A percentile compares a stretch with the other conserved stretches of the same genome.
These are phyloP conservation scores for Rotaria macrura DNA, from an alignment of 2,888 invertebrate genomes.

Conservation along the genomic window DNA sequence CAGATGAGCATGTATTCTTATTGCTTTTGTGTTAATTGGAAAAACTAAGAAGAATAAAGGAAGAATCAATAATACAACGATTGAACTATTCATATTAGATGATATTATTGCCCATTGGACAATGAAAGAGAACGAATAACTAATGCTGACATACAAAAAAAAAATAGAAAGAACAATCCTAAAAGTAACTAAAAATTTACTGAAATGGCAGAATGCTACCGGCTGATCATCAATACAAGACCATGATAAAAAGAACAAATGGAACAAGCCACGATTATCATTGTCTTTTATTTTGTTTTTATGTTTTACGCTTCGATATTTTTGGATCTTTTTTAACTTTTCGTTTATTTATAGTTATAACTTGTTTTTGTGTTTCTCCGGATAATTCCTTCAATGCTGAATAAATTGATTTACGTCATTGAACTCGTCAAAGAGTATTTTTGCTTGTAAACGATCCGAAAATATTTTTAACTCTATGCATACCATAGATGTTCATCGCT, in stretches of 20 bases:
- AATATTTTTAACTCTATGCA: constrained; percentile 89
- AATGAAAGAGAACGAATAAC: not conserved
- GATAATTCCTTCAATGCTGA: not conserved
- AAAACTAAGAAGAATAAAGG: not conserved
- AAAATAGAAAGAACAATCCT: not conserved
- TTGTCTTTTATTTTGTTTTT: not conserved
- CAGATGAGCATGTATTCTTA: not conserved
- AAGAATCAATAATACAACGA: not conserved
- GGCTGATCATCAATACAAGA: not conserved
- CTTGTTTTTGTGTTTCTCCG: constrained; percentile 10
- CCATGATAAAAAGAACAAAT: not conserved
- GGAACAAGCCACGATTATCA: not conserved
- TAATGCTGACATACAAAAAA: not conserved
- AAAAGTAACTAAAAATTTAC: not conserved
- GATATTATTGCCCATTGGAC: not conserved
- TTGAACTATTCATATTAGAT: not conserved
- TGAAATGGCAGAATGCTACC: not conserved
- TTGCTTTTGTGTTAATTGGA: not conserved
- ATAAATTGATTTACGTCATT: constrained; percentile 29
- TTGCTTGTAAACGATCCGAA: constrained; percentile 59
- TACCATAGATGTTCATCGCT: too few relatives aligned
- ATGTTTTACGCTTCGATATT: not conserved
- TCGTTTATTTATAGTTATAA: constrained; percentile 32
- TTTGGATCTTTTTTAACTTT: constrained; percentile 28
- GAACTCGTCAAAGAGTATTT: constrained; percentile 26